Base-by-base conservation (phyloP, 2,888 invertebrate species). In the Synanthedon vespiformis region DNA sequence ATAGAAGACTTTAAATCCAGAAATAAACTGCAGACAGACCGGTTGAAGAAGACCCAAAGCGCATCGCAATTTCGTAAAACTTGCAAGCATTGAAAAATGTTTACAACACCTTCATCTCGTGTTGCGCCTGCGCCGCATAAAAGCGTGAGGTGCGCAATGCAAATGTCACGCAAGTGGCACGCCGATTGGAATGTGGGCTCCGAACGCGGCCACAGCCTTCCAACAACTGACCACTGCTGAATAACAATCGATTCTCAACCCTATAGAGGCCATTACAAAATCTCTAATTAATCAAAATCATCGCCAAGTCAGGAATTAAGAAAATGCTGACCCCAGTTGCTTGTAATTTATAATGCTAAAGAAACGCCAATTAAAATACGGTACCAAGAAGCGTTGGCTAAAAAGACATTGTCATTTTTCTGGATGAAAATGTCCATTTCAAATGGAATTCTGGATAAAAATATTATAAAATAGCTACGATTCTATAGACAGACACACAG, bases 131-230 rank as follows among this genome's bases (percentile, higher is more conserved):
- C n/a, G 14, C n/a, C 14, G 44, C 44, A 44, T 14, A 44, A 13
- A 44, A n/a, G 44, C 18, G 34, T 16, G 34, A 52, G 48, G 48
- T 48, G 40, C 65, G 62, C 63, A 63, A 77, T 74, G 78, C 74
- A 77, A 80, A 80, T 80, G 72, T 72, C 70, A 71, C 60, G 67
- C 70, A 72, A 76, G 70, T 73, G 61, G 77, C 65, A 76, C 77
- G 68, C 52, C 62, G 58, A 63, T 67, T 57, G 77, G 80, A 80
- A 81, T 81, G 80, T 74, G 74, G 73, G 69, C 62, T 67, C 64
- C 64, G 48, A 18, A 48, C 48, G 44, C 13, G 44, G 44, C 44
- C 44, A 44, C 44, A 6, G 44, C 44, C 11, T 44, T 12, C 44
- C 44, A 13, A 44, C 44, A 44, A 14, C 34, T 34, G 34, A 6